A percentile compares a stretch with the other conserved stretches of the same genome.
These are phyloP conservation scores for Anas flavirostris DNA, from an alignment of 2,797 vertebrate genomes.

Conservation along the genomic window DNA sequence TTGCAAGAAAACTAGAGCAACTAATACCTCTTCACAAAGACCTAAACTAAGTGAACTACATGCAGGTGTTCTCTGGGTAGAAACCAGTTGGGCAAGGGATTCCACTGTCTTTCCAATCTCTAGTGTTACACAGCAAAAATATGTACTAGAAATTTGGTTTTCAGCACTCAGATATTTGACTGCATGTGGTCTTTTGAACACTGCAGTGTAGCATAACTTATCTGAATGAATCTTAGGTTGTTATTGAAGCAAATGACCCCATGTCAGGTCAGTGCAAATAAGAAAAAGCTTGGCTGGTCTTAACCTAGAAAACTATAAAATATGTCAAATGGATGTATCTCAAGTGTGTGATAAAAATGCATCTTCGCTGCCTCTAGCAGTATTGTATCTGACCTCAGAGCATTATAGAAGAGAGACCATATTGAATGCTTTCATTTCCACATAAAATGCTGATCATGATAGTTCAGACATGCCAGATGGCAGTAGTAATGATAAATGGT, in stretches of 20 bases:
- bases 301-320: constrained; percentile 71
- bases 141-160: background rate
- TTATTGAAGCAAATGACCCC: constrained; percentile 67
- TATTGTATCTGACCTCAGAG: constrained; percentile 74
- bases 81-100: background rate
- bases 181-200: background rate
- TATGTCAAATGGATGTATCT: constrained; percentile 66
- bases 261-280: constrained; percentile 68
- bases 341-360: constrained; percentile 74
- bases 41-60: background rate
- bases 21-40: background rate
- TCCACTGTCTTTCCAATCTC: background rate
- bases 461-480: constrained; percentile 77
- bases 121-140: background rate
- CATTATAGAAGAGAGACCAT: constrained; percentile 70
- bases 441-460: constrained; percentile 80
- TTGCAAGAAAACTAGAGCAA: background rate
- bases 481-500: constrained; percentile 76
- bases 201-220: background rate
- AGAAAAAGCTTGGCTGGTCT: constrained; percentile 61
- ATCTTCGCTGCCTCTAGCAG: constrained; percentile 63
- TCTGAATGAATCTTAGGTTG: constrained; percentile 30
- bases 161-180: background rate
- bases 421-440: constrained; percentile 75
- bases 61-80: background rate